phyloP scores from a whole-genome alignment of 2,797 vertebrate species.

The Alauda arvensis region DNA sequence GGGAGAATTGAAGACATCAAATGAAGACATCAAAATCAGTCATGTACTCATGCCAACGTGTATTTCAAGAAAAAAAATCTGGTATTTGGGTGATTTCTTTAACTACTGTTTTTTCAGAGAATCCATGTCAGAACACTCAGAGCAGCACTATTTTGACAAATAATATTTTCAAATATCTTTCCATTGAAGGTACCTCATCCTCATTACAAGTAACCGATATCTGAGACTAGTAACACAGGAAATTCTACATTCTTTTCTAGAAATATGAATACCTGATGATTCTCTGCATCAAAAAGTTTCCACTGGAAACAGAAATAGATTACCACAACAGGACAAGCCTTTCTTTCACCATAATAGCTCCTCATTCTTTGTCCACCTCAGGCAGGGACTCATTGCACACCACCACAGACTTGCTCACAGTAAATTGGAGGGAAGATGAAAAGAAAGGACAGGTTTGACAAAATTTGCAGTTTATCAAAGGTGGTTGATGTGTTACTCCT shows the following conservation, averaged over 20 bases:
- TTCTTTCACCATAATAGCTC: neutral
- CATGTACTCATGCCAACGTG: neutral
- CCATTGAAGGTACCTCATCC: neutral
- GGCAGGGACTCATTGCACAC: neutral
- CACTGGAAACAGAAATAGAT: neutral
- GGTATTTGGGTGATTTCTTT: neutral
- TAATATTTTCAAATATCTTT: conserved; percentile 37
- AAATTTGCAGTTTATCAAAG: neutral
- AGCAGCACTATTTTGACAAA: conserved; percentile 28
- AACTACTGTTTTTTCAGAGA: neutral
- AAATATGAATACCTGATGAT: neutral
- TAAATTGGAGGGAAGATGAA: neutral
- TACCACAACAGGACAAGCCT: neutral
- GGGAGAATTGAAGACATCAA: neutral
- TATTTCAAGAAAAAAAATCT: neutral
- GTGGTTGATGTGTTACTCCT: neutral
- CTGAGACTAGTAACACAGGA: neutral
- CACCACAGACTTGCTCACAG: neutral
- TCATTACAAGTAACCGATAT: neutral
- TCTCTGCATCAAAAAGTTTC: neutral
- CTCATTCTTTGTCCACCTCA: neutral
- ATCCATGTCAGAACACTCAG: neutral
- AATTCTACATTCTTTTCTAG: neutral
- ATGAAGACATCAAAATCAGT: neutral
- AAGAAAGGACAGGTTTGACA: accelerated